Percentiles rank a stretch among this genome's conserved stretches.
phyloP scores from a whole-genome alignment of 2,113 vertebrate species.

The Haemorhous mexicanus region DNA sequence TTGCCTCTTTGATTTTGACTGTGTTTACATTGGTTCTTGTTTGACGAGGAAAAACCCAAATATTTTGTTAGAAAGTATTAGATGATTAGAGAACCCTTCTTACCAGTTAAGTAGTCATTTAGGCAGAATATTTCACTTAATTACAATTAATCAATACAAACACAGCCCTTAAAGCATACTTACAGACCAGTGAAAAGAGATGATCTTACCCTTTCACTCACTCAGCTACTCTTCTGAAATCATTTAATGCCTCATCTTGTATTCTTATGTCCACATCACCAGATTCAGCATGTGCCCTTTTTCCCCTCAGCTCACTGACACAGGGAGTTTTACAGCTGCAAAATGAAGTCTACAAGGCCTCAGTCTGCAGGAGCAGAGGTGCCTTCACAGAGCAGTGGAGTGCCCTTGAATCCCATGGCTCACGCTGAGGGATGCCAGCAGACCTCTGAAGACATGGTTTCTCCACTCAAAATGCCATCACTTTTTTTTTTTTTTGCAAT shows the following conservation, averaged over 20 bases:
- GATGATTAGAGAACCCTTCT: neutral
- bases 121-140: neutral
- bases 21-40: neutral
- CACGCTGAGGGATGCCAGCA: neutral
- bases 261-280: neutral
- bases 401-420: neutral
- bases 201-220: neutral
- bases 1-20: neutral
- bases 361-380: neutral
- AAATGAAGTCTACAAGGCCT: neutral
- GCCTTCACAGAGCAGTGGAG: neutral
- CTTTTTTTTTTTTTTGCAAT: neutral
- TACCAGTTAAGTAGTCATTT: neutral
- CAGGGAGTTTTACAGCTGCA: neutral
- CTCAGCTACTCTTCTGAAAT: neutral
- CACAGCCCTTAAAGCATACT: neutral
- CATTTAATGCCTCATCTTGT: accelerated
- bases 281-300: neutral
- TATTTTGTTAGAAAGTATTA: neutral
- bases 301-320: neutral
- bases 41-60: neutral
- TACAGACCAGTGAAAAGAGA: neutral
- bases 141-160: neutral
- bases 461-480: neutral
- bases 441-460: neutral